A percentile compares a stretch with the other conserved stretches of the same genome.
Evolutionary conservation across 1,140 invertebrate species (phyloP).

Genomic region (Bombus sylvicola): DNA sequence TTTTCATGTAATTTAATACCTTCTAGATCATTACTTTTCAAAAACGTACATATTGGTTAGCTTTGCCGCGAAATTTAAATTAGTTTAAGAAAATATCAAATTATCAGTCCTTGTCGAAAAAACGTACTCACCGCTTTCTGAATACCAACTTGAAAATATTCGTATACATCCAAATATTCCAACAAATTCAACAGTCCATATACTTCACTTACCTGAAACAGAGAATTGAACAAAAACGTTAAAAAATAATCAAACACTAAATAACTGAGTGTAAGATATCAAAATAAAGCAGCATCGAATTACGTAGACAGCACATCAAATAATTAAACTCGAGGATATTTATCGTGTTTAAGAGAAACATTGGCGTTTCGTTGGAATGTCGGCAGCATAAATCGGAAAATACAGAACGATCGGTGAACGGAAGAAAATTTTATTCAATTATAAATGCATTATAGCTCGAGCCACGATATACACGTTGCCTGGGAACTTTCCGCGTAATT

Average conservation of each 20-base stretch:
- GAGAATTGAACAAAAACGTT: background rate
- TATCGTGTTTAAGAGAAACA: background rate
- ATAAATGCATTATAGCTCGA: conserved; percentile 28
- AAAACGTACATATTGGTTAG: too few species aligned
- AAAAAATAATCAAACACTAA: background rate
- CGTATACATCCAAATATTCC: background rate
- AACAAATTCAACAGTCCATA: background rate
- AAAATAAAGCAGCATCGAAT: too few species aligned
- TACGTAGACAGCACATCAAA: too few species aligned
- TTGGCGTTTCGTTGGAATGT: background rate
- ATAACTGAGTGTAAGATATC: background rate
- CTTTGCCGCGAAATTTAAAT: too few species aligned
- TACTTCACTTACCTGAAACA: conserved; percentile 34
- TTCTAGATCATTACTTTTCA: too few species aligned
- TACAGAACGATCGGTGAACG: background rate
- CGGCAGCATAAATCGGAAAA: background rate
- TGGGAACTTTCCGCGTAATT: conserved; percentile 56
- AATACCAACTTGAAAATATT: background rate
- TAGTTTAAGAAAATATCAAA: too few species aligned
- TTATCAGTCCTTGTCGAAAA: too few species aligned
- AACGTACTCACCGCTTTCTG: background rate
- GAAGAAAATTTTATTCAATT: conserved; percentile 47
- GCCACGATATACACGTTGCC: background rate
- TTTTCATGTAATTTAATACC: too few species aligned
- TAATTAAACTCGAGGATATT: background rate